Evolutionary conservation across 1,140 invertebrate genomes (phyloP).

Genomic region (Nasonia vitripennis): DNA sequence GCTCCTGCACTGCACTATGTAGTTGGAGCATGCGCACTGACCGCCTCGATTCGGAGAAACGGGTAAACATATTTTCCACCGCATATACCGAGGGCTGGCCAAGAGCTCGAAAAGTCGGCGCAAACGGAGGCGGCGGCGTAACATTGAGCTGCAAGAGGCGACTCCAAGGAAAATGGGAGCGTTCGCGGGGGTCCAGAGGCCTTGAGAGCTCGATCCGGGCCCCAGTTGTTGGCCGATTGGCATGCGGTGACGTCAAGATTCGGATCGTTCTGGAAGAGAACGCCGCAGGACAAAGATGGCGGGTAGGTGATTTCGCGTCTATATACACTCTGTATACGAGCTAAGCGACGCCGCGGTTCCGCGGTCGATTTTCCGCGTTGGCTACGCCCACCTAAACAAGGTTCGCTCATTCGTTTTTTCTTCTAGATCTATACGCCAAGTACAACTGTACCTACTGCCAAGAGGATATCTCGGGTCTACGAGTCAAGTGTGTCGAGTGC

Average conservation of each 20-base stretch:
- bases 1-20: too few relatives aligned
- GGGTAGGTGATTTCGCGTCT: conserved; percentile 66
- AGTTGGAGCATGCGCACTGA: neutral
- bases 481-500: conserved; percentile 92
- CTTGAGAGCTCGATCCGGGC: conserved; percentile 11
- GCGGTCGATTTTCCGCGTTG: neutral
- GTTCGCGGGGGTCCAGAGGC: neutral
- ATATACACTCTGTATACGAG: neutral
- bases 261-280: conserved; percentile 71
- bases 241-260: conserved; percentile 72
- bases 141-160: neutral
- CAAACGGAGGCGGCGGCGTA: neutral
- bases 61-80: conserved; percentile 5
- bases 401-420: conserved; percentile 31
- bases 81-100: conserved; percentile 16
- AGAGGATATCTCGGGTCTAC: conserved; percentile 89
- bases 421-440: conserved; percentile 84
- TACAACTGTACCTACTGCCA: conserved; percentile 94
- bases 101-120: conserved; percentile 26
- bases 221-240: conserved; percentile 41
- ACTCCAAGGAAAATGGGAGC: conserved; percentile 30
- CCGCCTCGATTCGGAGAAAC: conserved; percentile 2
- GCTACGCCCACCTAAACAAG: neutral
- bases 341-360: neutral
- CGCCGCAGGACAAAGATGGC: conserved; percentile 71